A percentile compares a stretch with the other conserved stretches of the same genome.
phyloP scores from a whole-genome alignment of 2,888 invertebrate species.

The Eumerus sabulonum region DNA sequence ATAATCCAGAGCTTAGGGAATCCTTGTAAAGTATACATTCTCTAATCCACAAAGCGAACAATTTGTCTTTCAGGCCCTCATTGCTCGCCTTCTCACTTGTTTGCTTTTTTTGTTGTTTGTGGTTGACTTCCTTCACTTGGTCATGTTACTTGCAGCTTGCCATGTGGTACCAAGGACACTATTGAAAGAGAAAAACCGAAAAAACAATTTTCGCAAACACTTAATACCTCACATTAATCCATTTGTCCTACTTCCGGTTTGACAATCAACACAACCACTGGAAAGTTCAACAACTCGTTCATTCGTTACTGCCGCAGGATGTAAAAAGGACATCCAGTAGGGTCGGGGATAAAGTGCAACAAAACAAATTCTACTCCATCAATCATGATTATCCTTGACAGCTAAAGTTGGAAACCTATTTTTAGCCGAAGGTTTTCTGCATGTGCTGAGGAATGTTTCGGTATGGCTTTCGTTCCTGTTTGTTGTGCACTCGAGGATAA shows the following conservation, averaged over 20 bases:
- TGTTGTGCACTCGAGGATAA: neutral
- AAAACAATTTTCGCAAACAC: constrained; percentile 3
- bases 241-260: constrained; percentile 60
- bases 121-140: too few relatives aligned
- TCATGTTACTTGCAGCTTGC: too few relatives aligned
- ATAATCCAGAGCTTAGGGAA: too few relatives aligned
- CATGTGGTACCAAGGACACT: too few relatives aligned
- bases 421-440: constrained; percentile 25
- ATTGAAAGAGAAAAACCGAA: too few relatives aligned
- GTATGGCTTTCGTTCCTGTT: neutral
- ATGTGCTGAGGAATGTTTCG: too few relatives aligned
- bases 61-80: too few relatives aligned
- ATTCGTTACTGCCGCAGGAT: constrained; percentile 8
- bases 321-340: constrained; percentile 1
- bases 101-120: too few relatives aligned
- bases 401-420: constrained; percentile 45
- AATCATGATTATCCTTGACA: constrained; percentile 64
- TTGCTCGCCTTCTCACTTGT: too few relatives aligned
- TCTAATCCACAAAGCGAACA: too few relatives aligned
- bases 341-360: constrained; percentile 38
- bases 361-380: constrained; percentile 65
- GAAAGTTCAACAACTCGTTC: constrained; percentile 61
- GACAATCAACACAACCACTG: constrained; percentile 54
- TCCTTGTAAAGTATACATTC: too few relatives aligned
- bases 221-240: constrained; percentile 64